These are phyloP conservation scores for Sardinella longiceps DNA, from an alignment of 2,797 vertebrate species.

Conservation along the genomic window DNA sequence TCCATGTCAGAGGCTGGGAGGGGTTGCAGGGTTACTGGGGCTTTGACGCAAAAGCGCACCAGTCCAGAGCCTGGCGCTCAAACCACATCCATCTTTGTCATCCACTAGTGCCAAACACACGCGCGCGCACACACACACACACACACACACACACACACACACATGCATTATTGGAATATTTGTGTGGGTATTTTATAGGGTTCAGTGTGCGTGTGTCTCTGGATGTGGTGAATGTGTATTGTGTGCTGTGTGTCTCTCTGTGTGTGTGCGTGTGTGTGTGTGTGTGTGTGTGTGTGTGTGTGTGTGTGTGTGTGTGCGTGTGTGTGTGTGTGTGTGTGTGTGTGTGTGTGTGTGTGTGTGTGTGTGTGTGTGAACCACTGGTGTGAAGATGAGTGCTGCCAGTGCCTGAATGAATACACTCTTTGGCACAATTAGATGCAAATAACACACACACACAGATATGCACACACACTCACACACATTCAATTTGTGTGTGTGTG, in stretches of 20 bases:
- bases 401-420: not conserved
- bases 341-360: not conserved
- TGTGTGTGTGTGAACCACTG: not conserved
- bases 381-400: not conserved
- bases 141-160: not conserved
- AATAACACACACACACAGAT: slow-evolving; percentile 7
- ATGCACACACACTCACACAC: not conserved
- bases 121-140: slow-evolving; percentile 1
- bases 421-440: not conserved
- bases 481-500: no score
- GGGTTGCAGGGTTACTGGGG: slow-evolving; percentile 55
- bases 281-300: no score
- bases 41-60: slow-evolving; percentile 56
- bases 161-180: not conserved
- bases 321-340: no score
- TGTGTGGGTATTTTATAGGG: no score
- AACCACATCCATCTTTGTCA: slow-evolving; percentile 66
- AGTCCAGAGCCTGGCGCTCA: slow-evolving; percentile 43
- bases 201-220: not conserved
- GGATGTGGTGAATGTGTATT: not conserved
- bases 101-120: slow-evolving; percentile 47
- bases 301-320: no score
- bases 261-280: no score
- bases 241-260: no score
- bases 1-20: slow-evolving; percentile 52